Evolutionary conservation across 1,140 invertebrate species (phyloP).

Genomic region (Rhyzopertha dominica): DNA sequence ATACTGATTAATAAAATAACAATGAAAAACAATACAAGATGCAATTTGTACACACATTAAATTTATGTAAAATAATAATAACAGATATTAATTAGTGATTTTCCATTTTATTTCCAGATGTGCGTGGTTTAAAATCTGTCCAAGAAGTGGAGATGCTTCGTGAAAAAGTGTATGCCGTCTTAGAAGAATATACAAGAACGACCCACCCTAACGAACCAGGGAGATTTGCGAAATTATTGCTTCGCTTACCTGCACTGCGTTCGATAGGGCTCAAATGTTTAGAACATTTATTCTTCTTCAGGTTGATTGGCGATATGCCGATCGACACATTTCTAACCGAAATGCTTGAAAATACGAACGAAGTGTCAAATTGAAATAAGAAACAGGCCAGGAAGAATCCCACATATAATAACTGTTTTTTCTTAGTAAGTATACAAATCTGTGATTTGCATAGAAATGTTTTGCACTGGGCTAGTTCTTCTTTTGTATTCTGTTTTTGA

Average conservation of each 20-base stretch:
- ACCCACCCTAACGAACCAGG: conserved; percentile 87
- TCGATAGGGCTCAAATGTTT: conserved; percentile 95
- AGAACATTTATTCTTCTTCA: conserved; percentile 93
- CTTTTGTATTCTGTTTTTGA: too few species aligned
- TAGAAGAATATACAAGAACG: conserved; percentile 90
- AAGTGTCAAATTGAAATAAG: too few species aligned
- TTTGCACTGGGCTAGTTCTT: too few species aligned
- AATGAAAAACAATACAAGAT: too few species aligned
- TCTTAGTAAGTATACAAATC: too few species aligned
- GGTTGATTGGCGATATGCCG: conserved; percentile 73
- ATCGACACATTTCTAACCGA: conserved; percentile 68
- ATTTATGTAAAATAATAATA: too few species aligned
- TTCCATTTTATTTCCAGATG: conserved; percentile 58
- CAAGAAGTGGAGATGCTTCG: conserved; percentile 81
- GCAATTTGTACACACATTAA: too few species aligned
- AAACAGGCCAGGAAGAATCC: too few species aligned
- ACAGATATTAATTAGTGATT: conserved; percentile 5
- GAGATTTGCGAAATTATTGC: conserved; percentile 87
- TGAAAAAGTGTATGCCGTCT: conserved; percentile 88
- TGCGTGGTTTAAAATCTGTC: conserved; percentile 77
- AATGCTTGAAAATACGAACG: conserved; percentile 58
- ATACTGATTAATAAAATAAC: too few species aligned
- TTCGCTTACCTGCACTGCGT: conserved; percentile 87
- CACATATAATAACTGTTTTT: too few species aligned
- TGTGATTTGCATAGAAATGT: too few species aligned